phyloP scores from a whole-genome alignment of 2,888 invertebrate species.

The Blastobasis adustella region DNA sequence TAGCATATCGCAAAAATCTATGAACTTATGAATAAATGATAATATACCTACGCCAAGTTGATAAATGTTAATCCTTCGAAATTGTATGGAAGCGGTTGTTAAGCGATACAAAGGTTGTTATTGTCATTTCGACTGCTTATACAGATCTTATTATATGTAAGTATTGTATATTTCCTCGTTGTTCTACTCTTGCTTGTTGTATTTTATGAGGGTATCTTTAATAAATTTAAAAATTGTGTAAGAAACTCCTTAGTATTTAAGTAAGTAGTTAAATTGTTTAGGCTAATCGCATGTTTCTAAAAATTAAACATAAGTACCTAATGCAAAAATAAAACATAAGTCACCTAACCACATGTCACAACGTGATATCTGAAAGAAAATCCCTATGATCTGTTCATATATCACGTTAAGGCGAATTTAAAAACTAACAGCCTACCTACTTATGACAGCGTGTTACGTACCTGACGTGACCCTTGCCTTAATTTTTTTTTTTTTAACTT shows the following conservation, averaged over 20 bases:
- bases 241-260: background rate
- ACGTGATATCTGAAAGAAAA: too few relatives aligned
- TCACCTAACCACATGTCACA: too few relatives aligned
- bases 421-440: too few relatives aligned
- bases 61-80: conserved; percentile 10
- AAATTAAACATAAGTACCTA: background rate
- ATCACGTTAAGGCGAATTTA: too few relatives aligned
- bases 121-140: conserved; percentile 41
- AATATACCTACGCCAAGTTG: background rate
- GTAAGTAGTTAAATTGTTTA: background rate
- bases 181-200: conserved; percentile 10
- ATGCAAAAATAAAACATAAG: background rate
- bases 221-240: background rate
- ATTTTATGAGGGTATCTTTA: background rate
- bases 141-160: conserved; percentile 7
- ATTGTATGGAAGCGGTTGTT: conserved; percentile 44
- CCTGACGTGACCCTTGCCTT: too few relatives aligned
- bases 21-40: too few relatives aligned
- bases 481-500: too few relatives aligned
- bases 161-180: conserved; percentile 33
- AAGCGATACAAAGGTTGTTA: conserved; percentile 45
- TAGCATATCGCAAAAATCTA: too few relatives aligned
- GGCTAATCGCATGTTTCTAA: background rate
- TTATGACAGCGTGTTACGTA: too few relatives aligned
- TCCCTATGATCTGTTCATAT: too few relatives aligned